Evolutionary conservation across 2,888 invertebrate species (phyloP).

Genomic region (Tetanocera ferruginea): DNA sequence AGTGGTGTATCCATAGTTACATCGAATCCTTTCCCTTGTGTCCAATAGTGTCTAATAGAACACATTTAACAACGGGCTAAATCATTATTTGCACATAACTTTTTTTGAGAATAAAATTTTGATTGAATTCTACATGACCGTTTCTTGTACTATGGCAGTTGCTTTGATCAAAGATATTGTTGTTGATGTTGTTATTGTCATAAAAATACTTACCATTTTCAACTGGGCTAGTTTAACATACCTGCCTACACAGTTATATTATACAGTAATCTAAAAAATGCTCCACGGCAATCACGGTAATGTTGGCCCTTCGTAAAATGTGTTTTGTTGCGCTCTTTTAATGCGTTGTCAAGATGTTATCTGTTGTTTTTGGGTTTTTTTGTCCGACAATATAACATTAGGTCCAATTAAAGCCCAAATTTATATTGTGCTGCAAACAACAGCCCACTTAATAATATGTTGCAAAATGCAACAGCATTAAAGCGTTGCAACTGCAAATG

Average conservation of each 20-base stretch:
- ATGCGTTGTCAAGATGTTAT: constrained; percentile 25
- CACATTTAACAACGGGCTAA: too few relatives aligned
- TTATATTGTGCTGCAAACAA: constrained; percentile 47
- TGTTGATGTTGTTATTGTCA: not conserved
- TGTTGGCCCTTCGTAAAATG: not conserved
- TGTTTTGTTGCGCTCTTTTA: not conserved
- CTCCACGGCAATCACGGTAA: constrained; percentile 9
- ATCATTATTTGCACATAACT: too few relatives aligned
- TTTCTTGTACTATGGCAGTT: too few relatives aligned
- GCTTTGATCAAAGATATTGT: not conserved
- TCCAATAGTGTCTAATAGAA: too few relatives aligned
- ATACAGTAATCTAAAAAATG: constrained; percentile 5
- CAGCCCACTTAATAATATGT: not conserved
- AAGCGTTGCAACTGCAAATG: too few relatives aligned
- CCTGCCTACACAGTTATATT: not conserved
- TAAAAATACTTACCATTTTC: not conserved
- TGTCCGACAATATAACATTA: constrained; percentile 63
- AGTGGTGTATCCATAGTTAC: too few relatives aligned
- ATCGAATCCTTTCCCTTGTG: too few relatives aligned
- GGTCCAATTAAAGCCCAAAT: constrained; percentile 62
- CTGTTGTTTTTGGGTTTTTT: constrained; percentile 1
- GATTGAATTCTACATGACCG: too few relatives aligned
- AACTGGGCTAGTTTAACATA: not conserved
- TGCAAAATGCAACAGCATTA: not conserved
- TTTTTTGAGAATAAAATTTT: too few relatives aligned